These are phyloP conservation scores for Syngnathus floridae DNA, from an alignment of 2,113 vertebrate species.

Conservation along the genomic window DNA sequence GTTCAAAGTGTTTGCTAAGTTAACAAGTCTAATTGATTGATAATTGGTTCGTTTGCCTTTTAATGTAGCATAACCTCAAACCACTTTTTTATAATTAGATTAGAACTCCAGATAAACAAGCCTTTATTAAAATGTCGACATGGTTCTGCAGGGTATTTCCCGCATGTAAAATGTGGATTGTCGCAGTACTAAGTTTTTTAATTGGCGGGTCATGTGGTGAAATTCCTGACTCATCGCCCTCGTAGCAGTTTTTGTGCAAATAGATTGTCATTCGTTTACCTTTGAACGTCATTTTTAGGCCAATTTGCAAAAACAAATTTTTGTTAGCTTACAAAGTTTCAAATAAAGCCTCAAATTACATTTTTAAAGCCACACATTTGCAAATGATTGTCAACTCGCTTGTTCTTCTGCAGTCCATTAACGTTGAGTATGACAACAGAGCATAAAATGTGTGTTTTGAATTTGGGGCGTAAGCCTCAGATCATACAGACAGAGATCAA, in stretches of 20 bases:
- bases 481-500: background rate
- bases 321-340: background rate
- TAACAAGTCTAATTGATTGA: too few species aligned
- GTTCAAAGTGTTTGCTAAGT: too few species aligned
- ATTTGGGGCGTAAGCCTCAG: background rate
- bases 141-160: too few species aligned
- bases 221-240: too few species aligned
- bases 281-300: background rate
- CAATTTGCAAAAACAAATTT: background rate
- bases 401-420: background rate
- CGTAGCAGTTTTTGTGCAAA: background rate
- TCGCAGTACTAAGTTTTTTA: too few species aligned
- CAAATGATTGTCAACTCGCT: background rate
- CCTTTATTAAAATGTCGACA: too few species aligned
- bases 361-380: slow-evolving; percentile 1
- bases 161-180: too few species aligned
- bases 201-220: too few species aligned
- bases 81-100: too few species aligned
- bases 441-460: slow-evolving; percentile 1
- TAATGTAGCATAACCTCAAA: too few species aligned
- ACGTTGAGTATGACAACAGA: background rate
- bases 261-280: background rate
- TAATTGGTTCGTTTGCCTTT: too few species aligned
- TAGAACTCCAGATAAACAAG: too few species aligned
- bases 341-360: background rate